Percentiles rank a stretch among this genome's conserved stretches.
phyloP scores from a whole-genome alignment of 2,797 vertebrate genomes.

The Macropus fuliginosus region DNA sequence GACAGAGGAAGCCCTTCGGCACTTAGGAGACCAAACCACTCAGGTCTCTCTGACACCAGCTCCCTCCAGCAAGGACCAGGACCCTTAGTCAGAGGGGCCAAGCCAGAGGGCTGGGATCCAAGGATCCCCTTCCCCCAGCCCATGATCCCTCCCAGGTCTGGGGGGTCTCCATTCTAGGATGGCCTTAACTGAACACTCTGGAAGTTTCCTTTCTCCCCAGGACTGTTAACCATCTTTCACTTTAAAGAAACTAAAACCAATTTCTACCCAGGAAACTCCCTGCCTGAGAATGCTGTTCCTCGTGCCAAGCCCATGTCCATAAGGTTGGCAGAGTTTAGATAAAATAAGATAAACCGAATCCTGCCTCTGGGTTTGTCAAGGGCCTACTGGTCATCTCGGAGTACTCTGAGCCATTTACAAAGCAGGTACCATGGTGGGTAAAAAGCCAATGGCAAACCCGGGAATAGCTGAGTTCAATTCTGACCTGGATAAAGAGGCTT shows the following conservation, averaged over 20 bases:
- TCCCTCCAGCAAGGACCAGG: background rate
- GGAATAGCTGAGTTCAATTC: background rate
- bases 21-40: background rate
- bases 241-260: background rate
- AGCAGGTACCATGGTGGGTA: background rate
- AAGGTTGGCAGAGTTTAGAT: background rate
- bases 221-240: background rate
- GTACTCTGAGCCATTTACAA: background rate
- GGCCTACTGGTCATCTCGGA: background rate
- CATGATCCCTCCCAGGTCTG: background rate
- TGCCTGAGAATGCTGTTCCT: background rate
- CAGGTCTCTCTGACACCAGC: background rate
- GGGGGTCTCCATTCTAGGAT: slow-evolving; percentile 34
- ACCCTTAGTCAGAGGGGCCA: background rate
- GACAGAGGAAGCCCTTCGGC: background rate
- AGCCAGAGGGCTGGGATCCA: background rate
- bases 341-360: background rate
- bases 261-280: background rate
- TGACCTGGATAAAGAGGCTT: background rate
- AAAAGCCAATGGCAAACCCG: background rate
- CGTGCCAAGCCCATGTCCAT: background rate
- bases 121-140: no score
- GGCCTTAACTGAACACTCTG: background rate
- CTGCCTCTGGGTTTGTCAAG: background rate
- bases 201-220: slow-evolving; percentile 28